Evolutionary conservation across 1,140 invertebrate species (phyloP), one percentile per base, ranked within the genome.

Genomic region (Lepeophtheirus salmonis): DNA sequence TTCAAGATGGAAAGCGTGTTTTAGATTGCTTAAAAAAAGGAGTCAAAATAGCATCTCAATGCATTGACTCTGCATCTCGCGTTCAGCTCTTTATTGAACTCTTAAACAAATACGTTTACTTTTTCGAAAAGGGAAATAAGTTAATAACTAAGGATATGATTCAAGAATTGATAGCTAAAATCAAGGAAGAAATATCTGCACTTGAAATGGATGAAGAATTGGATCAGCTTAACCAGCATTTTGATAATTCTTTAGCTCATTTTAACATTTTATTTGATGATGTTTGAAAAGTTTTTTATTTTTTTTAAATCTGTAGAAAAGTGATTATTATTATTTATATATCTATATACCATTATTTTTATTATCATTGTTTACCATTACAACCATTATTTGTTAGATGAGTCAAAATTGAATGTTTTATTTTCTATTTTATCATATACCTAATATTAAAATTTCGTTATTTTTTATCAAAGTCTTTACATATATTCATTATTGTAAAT

Each of bases 21-120:
- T 74, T 91, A 48, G 94, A 97, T 67, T 97, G 92, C 71, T 73
- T 98, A 56, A 96, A 95, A 71, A 97, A 97, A 72, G 89, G 87
- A 3, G 80, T 89, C 0, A 81, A 88, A 63, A 92, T 97, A 64
- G 89, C 89, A 1, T 89, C 86, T 66, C 91, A 98, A 65, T 98
- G 94, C 66, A 90, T 98, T 86, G 94, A 97, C 72, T 80, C 81
- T n/a, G 84, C 20, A 13, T 23, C 26, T 17, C 22, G 97, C 74
- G 87, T 91, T 4, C 91, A 97, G 69, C 75, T 97, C 1, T 88
- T 91, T 69, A 87, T 94, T 16, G 92, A 97, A 71, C 77, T 98
- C 53, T 74, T 97, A 6, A 94, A 95, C 70, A 80, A 89, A 66
- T 96, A 96, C 71, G 80, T 94, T 30, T 89, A 91, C 71, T 95